These are phyloP conservation scores for Salvelinus sp. DNA, from an alignment of 2,113 vertebrate species.

Conservation along the genomic window DNA sequence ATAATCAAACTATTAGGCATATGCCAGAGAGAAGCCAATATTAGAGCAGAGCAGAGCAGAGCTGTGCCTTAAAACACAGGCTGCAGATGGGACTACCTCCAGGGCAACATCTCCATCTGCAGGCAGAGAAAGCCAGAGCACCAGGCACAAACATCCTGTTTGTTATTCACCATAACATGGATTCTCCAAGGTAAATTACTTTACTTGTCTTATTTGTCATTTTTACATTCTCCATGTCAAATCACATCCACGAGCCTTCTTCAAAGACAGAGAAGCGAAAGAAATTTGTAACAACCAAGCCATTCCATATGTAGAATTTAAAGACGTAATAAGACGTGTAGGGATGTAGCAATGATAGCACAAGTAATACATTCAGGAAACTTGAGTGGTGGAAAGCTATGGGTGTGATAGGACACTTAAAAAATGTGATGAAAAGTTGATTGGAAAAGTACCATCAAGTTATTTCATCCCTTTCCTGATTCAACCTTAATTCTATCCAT, in stretches of 20 bases:
- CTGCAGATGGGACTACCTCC: slow-evolving; percentile 57
- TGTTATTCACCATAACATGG: slow-evolving; percentile 49
- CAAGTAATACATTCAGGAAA: not conserved
- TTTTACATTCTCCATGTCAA: slow-evolving; percentile 18
- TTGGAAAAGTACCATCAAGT: slow-evolving; percentile 21
- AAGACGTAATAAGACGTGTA: not conserved
- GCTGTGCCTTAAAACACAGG: slow-evolving; percentile 30
- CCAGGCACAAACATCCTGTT: slow-evolving; percentile 41
- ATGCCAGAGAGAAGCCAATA: slow-evolving; percentile 38
- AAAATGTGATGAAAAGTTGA: slow-evolving; percentile 15
- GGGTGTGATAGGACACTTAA: not conserved
- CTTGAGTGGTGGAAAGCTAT: not conserved
- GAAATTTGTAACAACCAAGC: not conserved
- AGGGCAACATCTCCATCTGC: slow-evolving; percentile 80
- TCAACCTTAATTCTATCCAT: slow-evolving; percentile 42
- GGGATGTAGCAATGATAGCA: not conserved
- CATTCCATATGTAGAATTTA: not conserved
- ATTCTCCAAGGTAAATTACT: slow-evolving; percentile 48
- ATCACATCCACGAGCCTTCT: not conserved
- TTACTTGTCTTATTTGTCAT: slow-evolving; percentile 38
- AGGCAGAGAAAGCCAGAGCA: slow-evolving; percentile 60
- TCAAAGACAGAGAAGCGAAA: not conserved
- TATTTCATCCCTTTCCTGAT: slow-evolving; percentile 34
- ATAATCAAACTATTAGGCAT: slow-evolving; percentile 29
- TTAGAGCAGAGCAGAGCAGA: slow-evolving; percentile 38